Evolutionary conservation across 2,797 vertebrate genomes (phyloP), one percentile per base, ranked within the genome.

Genomic region (Urosaurus nigricauda): DNA sequence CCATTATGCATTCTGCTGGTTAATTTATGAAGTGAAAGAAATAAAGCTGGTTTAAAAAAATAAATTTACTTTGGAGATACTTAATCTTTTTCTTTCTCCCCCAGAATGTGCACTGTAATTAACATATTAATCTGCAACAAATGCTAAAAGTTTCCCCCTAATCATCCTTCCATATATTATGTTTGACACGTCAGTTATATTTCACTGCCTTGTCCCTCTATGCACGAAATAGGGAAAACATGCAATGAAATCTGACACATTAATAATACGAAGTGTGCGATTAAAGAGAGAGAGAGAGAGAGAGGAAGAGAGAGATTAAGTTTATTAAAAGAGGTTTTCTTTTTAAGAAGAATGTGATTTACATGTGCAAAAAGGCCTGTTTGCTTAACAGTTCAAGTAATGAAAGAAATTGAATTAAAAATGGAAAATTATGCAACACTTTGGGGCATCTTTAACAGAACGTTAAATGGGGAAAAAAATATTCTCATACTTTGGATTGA

Each of bases 41-140:
- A 89, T 91, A 94, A 78, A 95, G 91, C 91, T 93, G 92, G 90
- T 94, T 95, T 92, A 96, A 94, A 95, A 92, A 96, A 96, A 96
- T 94, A 95, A 95, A 95, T 95, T 96, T 95, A 92, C 92, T 95
- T 95, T 95, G 93, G 93, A 93, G 91, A 92, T 93, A 83, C 86
- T 95, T 96, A 94, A 96, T 96, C 91, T 96, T 92, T 91, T 91
- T 58, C 40, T 12, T 47, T 35, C 40, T 79, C 65, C 40, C 32
- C 37, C n/a, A 93, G 91, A 93, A 93, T 92, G 89, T 43, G 70
- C 91, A 70, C 88, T 77, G 16, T 94, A 96, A 96, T 96, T 95
- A 96, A 95, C 93, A 95, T 96, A 95, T 93, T 96, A 93, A 96
- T 95, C 94, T 96, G 90, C 92, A 94, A 93, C 88, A 94, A 96